Percentiles rank a stretch among this genome's conserved stretches.
Evolutionary conservation across 2,113 vertebrate species (phyloP).

Genomic region (Limanda limanda): DNA sequence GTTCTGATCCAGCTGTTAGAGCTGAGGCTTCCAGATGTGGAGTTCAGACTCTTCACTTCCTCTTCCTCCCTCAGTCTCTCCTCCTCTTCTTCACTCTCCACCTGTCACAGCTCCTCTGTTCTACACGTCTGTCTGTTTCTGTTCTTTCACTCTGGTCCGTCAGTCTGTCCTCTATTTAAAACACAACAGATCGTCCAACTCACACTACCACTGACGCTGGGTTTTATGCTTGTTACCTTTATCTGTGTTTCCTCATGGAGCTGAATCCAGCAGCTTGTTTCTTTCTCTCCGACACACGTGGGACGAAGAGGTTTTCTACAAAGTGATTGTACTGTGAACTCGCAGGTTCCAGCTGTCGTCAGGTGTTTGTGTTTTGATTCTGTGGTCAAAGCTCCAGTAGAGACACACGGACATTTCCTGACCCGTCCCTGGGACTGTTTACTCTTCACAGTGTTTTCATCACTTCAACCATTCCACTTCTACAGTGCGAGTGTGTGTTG

Average conservation of each 20-base stretch:
- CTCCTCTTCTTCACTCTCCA: too few species aligned
- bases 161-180: too few species aligned
- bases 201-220: constrained; percentile 51
- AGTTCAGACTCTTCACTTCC: too few species aligned
- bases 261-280: too few species aligned
- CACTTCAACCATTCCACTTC: constrained; percentile 56
- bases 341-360: not conserved
- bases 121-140: too few species aligned
- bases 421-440: constrained; percentile 34
- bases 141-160: too few species aligned
- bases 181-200: too few species aligned
- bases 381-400: not conserved
- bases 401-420: not conserved
- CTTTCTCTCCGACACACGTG: too few species aligned
- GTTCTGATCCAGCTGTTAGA: too few species aligned
- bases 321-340: constrained; percentile 54
- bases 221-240: constrained; percentile 41
- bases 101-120: too few species aligned
- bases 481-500: constrained; percentile 28
- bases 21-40: too few species aligned
- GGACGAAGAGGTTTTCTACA: not conserved
- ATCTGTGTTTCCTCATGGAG: not conserved
- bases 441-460: constrained; percentile 35
- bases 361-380: not conserved
- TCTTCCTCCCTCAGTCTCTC: too few species aligned